Conservation (phyloP, 2,888 invertebrate species). For the Erebia palarica region DNA sequence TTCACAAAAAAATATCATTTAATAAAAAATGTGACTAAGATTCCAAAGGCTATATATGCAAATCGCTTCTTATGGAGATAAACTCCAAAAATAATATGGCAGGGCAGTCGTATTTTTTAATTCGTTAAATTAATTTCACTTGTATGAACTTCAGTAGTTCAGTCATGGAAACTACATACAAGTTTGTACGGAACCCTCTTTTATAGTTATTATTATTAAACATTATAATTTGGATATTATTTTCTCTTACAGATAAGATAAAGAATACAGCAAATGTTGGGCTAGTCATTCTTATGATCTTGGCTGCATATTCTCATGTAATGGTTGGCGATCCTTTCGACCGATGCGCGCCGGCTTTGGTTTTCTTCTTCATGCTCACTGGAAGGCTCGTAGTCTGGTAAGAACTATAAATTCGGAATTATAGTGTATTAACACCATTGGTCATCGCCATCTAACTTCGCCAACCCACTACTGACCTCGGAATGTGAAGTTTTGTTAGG, state of each 20-base stretch:
- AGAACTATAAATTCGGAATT: conserved; percentile 36
- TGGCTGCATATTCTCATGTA: conserved; percentile 96
- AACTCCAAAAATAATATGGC: too few relatives aligned
- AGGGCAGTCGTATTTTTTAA: too few relatives aligned
- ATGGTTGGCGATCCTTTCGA: conserved; percentile 97
- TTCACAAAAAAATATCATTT: too few relatives aligned
- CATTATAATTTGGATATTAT: not conserved
- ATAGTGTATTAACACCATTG: not conserved
- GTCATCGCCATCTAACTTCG: too few relatives aligned
- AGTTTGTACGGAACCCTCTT: too few relatives aligned
- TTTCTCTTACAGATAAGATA: conserved; percentile 87
- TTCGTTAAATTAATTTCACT: too few relatives aligned
- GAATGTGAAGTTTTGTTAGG: not conserved
- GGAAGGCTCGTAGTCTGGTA: conserved; percentile 94
- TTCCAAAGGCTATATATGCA: too few relatives aligned
- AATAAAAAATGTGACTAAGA: too few relatives aligned
- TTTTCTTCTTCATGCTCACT: conserved; percentile 95
- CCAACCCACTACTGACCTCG: too few relatives aligned
- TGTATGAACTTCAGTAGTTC: too few relatives aligned
- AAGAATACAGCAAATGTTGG: conserved; percentile 95
- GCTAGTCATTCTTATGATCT: conserved; percentile 90
- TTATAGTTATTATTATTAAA: too few relatives aligned
- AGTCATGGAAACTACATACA: not conserved
- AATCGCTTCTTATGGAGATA: too few relatives aligned
- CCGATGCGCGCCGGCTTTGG: conserved; percentile 93